A percentile compares a stretch with the other conserved stretches of the same genome.
phyloP scores from a whole-genome alignment of 2,888 invertebrate species.

The Lithophane semibrunnea region DNA sequence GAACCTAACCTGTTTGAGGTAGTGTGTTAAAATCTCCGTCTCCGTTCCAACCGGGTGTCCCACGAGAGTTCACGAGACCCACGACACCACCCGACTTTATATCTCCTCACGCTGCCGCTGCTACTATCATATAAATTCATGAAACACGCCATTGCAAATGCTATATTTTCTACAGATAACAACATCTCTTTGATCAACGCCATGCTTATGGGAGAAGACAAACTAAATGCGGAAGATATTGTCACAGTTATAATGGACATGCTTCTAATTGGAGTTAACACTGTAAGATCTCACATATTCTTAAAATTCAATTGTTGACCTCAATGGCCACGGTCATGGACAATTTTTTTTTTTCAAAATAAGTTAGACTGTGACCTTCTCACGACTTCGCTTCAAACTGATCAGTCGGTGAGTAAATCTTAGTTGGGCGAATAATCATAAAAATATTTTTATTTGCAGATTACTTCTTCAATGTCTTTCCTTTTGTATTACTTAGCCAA shows the following conservation, averaged over 20 bases:
- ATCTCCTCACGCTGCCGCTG: not conserved
- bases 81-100: no score
- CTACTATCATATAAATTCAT: not conserved
- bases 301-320: not conserved
- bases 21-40: no score
- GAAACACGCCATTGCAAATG: not conserved
- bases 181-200: constrained; percentile 87
- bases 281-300: constrained; percentile 79
- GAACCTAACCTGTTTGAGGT: no score
- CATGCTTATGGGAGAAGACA: constrained; percentile 89
- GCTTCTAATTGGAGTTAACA: constrained; percentile 92
- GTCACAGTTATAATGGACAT: constrained; percentile 92
- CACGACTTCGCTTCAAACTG: not conserved
- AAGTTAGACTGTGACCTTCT: no score
- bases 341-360: not conserved
- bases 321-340: not conserved
- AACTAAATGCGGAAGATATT: constrained; percentile 91
- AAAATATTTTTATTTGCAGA: constrained; percentile 78
- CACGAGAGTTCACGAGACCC: no score
- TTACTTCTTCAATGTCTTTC: constrained; percentile 91
- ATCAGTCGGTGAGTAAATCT: not conserved
- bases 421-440: not conserved
- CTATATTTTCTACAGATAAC: constrained; percentile 41
- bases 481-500: constrained; percentile 92
- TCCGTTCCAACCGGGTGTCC: no score